A percentile compares a stretch with the other conserved stretches of the same genome.
Conservation (phyloP, 1,140 invertebrate species). For the Musca domestica region DNA sequence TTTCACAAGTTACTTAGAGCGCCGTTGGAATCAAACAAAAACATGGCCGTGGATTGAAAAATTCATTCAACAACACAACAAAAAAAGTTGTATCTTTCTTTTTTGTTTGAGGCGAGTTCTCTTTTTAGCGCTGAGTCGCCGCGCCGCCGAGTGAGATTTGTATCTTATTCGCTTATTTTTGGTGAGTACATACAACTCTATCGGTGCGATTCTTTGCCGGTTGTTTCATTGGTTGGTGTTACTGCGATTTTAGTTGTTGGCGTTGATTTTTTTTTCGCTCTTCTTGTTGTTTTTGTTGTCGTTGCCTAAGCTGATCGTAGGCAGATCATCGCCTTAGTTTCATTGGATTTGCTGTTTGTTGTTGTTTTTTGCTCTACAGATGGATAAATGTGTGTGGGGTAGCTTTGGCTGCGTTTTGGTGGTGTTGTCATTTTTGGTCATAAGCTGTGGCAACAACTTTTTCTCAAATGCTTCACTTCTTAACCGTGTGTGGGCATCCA, state of each 20-base stretch:
- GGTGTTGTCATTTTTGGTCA: conserved; percentile 18
- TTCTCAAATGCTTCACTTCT: background rate
- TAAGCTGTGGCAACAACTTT: conserved; percentile 11
- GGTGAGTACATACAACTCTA: background rate
- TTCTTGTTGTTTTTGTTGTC: background rate
- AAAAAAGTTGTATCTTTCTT: conserved; percentile 3
- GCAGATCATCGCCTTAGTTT: conserved; percentile 28
- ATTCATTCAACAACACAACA: conserved; percentile 24
- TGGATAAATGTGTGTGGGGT: conserved; percentile 9
- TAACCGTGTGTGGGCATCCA: background rate
- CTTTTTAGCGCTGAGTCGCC: background rate
- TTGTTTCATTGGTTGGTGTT: background rate
- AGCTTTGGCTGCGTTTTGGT: conserved; percentile 11
- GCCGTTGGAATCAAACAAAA: conserved; percentile 4
- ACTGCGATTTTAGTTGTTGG: background rate
- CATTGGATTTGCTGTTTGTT: no score
- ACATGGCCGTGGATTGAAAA: conserved; percentile 13
- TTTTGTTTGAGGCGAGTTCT: background rate
- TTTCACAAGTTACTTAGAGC: conserved; percentile 26
- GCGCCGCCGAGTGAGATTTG: conserved; percentile 14
- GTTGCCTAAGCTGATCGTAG: conserved; percentile 23
- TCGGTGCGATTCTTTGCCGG: no score
- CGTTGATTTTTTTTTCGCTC: conserved; percentile 17
- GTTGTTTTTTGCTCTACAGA: background rate
- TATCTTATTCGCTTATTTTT: background rate